These are phyloP conservation scores for Pangasius macronema DNA, from an alignment of 2,797 vertebrate genomes.

Conservation along the genomic window DNA sequence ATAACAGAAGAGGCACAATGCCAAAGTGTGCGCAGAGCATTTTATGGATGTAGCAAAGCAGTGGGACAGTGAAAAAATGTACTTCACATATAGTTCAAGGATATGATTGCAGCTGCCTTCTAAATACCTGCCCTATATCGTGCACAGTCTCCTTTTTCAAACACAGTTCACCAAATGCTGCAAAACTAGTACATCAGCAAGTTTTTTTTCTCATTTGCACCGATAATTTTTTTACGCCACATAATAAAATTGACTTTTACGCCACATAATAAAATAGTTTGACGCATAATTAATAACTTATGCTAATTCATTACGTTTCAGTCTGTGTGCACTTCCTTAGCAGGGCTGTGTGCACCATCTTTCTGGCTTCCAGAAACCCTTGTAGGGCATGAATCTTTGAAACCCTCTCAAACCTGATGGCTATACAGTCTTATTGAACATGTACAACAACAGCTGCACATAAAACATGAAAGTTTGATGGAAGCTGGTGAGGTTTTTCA, in stretches of 20 bases:
- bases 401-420: constrained; percentile 58
- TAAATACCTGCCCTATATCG: neutral
- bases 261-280: neutral
- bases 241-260: neutral
- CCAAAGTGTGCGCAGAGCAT: neutral
- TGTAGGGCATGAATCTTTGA: constrained; percentile 66
- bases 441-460: constrained; percentile 21
- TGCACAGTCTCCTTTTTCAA: neutral
- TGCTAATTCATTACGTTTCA: neutral
- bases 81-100: no score
- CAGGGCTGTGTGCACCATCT: constrained; percentile 63
- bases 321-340: neutral
- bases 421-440: constrained; percentile 16
- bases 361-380: constrained; percentile 47
- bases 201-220: neutral
- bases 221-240: neutral
- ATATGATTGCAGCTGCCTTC: neutral
- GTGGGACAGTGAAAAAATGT: neutral
- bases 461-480: constrained; percentile 17
- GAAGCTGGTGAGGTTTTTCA: neutral
- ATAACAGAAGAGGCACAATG: constrained; percentile 2
- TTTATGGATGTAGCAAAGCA: neutral
- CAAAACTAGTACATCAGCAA: neutral
- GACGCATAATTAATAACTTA: neutral
- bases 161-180: neutral